Evolutionary conservation across 2,888 invertebrate species (phyloP), one percentile per base, ranked within the genome.

Genomic region (Dorcus hopei): DNA sequence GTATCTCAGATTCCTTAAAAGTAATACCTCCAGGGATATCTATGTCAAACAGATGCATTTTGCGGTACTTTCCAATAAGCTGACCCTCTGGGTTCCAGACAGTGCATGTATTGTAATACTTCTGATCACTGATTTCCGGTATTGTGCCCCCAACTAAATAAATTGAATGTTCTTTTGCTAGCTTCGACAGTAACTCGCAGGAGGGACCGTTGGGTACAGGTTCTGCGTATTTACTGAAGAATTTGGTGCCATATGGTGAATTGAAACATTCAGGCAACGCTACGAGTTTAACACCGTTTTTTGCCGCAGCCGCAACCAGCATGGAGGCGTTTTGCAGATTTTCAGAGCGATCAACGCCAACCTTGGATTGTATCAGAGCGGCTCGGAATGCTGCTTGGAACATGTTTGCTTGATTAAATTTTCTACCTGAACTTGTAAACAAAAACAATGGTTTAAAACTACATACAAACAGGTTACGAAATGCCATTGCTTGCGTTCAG

Each of bases 21-120:
- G 87, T 88, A n/a, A 97, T 91, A 72, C 92, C 90, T 43, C 90
- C 91, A 52, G 95, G 95, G 52, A 98, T 90, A 75, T 97, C 92
- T 68, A 98, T 96, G 78, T 98, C 97, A 78, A 97, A 97, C 49
- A 97, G 82, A 78, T 97, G 97, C 75, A 96, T 83, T 84, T 97
- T 97, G 61, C 95, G 84, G 73, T 92, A 89, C 70, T 87, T 89
- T 0, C 89, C 90, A 50, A 97, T 78, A 49, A 97, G 74, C 58
- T 87, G 80, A 9, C 97, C 97, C 23, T 81, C 77, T 0, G 87
- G 87, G 70, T 87, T 86, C 90, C 91, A 97, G 1, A 95, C 87
- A 0, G 94, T 91, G 70, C 92, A 92, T 0, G 96, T 95, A 76
- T 97, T 97, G 76, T 87, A 95, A 6, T 92, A 79, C 68, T 85